Percentiles rank a stretch among this genome's conserved stretches.
phyloP scores from a whole-genome alignment of 2,888 invertebrate genomes.

The Cryptocephalus moraei region DNA sequence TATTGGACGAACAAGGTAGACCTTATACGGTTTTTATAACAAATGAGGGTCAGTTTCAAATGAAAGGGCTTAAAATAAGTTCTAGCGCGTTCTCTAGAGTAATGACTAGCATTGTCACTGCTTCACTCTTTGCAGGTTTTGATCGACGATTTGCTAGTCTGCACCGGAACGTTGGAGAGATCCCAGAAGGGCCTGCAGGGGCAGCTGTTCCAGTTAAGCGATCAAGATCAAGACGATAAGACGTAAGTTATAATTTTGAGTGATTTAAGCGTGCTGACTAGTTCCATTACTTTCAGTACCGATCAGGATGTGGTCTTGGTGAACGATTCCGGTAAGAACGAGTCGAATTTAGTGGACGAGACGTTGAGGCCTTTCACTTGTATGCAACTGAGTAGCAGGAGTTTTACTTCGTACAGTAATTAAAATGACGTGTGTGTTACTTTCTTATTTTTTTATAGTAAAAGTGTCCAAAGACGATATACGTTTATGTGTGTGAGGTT shows the following conservation, averaged over 20 bases:
- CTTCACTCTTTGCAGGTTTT: constrained; percentile 46
- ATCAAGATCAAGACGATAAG: constrained; percentile 17
- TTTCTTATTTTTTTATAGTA: too few relatives aligned
- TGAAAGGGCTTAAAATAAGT: too few relatives aligned
- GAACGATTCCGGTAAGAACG: constrained; percentile 20
- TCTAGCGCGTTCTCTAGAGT: too few relatives aligned
- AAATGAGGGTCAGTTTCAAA: too few relatives aligned
- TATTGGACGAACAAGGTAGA: too few relatives aligned
- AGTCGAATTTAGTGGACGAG: constrained; percentile 23
- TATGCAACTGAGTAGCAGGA: constrained; percentile 27
- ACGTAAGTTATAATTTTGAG: background rate
- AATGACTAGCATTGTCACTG: too few relatives aligned
- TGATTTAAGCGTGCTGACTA: constrained; percentile 15
- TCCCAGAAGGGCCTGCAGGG: constrained; percentile 16
- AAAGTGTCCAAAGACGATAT: too few relatives aligned
- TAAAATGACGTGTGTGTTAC: background rate
- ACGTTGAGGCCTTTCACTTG: constrained; percentile 33
- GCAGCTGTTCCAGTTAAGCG: constrained; percentile 28
- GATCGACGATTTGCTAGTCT: constrained; percentile 70
- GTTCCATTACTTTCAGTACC: constrained; percentile 4
- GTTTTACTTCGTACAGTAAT: constrained; percentile 4
- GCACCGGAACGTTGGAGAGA: constrained; percentile 52
- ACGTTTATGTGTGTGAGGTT: too few relatives aligned
- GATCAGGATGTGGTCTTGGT: constrained; percentile 15
- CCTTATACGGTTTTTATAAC: too few relatives aligned